Conservation (phyloP, 2,797 vertebrate genomes). For the Alosa sapidissima region DNA sequence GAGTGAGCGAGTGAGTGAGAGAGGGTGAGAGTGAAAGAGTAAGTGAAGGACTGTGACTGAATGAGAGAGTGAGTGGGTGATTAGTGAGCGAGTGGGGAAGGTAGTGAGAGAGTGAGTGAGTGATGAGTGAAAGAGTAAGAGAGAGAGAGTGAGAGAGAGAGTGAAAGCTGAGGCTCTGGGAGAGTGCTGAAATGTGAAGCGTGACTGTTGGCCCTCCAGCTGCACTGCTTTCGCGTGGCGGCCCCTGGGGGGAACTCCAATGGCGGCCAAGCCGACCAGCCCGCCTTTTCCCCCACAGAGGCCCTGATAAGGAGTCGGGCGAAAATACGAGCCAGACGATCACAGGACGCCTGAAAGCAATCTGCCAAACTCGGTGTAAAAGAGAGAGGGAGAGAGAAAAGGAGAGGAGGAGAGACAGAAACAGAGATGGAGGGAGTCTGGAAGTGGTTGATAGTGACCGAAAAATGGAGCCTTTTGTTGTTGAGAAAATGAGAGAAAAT, state of each 20-base stretch:
- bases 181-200: neutral
- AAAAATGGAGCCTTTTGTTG: neutral
- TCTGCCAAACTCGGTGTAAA: neutral
- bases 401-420: neutral
- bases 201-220: neutral
- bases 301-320: conserved; percentile 1
- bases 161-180: neutral
- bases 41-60: neutral
- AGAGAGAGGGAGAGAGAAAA: neutral
- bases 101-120: too few relatives aligned
- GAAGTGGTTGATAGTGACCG: neutral
- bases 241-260: neutral
- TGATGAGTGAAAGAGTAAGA: too few relatives aligned
- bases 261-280: neutral
- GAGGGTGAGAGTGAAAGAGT: too few relatives aligned
- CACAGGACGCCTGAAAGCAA: neutral
- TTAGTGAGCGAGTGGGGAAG: neutral
- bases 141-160: too few relatives aligned
- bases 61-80: neutral
- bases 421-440: neutral
- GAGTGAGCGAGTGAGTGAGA: neutral
- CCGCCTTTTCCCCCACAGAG: conserved; percentile 31
- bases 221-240: neutral
- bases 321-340: neutral
- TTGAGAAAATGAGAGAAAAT: neutral